phyloP scores from a whole-genome alignment of 2,888 invertebrate genomes.

The Yponomeuta evonymella region DNA sequence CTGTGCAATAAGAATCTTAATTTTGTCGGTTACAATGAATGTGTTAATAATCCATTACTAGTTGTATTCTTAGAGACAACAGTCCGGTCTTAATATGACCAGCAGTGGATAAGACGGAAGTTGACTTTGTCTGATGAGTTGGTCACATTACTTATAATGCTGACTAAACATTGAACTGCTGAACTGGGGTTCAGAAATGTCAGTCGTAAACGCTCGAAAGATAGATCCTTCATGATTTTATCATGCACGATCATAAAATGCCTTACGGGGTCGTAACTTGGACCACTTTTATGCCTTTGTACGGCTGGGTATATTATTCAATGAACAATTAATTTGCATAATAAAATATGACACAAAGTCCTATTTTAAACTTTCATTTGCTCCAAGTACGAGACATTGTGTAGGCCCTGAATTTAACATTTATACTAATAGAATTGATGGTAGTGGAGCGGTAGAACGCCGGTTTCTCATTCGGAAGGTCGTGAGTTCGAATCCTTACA shows the following conservation, averaged over 20 bases:
- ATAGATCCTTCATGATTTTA: neutral
- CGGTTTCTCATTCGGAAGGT: too few species aligned
- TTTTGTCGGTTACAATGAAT: neutral
- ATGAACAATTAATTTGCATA: neutral
- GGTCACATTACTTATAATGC: constrained; percentile 28
- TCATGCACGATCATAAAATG: neutral
- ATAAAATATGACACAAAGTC: neutral
- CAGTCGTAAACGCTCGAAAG: constrained; percentile 36
- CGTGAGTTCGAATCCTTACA: too few species aligned
- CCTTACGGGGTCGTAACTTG: neutral
- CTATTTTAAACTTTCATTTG: neutral
- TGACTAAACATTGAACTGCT: constrained; percentile 41
- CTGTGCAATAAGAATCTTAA: neutral
- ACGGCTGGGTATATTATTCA: neutral
- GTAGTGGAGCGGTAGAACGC: too few species aligned
- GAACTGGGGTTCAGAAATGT: constrained; percentile 43
- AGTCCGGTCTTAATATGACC: neutral
- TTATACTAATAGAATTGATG: too few species aligned
- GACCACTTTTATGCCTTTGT: constrained; percentile 20
- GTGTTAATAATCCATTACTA: neutral
- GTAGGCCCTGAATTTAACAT: too few species aligned
- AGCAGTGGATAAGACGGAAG: constrained; percentile 1
- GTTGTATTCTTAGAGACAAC: neutral
- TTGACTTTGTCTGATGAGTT: constrained; percentile 10
- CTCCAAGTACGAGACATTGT: too few species aligned